Evolutionary conservation across 92 coral and sea anemone genomes (phyloP), one percentile per base, ranked within the genome.

Genomic region (Chrysogorgia sp.): DNA sequence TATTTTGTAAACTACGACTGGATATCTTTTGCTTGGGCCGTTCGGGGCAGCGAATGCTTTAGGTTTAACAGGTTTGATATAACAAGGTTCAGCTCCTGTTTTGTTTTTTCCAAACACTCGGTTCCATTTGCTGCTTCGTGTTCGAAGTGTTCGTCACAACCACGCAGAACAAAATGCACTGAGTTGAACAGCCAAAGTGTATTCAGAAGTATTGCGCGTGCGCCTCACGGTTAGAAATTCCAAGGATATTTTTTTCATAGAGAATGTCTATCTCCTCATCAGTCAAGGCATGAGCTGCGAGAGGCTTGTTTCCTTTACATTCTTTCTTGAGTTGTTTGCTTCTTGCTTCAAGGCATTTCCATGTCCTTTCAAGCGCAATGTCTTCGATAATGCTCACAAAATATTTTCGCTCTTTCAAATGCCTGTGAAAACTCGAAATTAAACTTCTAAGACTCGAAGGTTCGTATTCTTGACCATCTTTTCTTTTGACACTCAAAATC

Each of bases 1-100:
- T 10, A 55, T 58, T 75, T 75, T 84, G 81, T 84, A 84, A 60
- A 75, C 86, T 60, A 48, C 86, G 33, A 84, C 83, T 40, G 88
- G 86, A 63, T 84, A 77, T 80, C 84, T 31, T 31, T 31, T 19
- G 76, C 7, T 21, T 55, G 25, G 40, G 43, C 76, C 56, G 48
- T 50, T 71, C 26, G 84, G 80, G 34, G 75, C 61, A 35, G 89
- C 66, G 59, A 86, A 80, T 80, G 77, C 77, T 70, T 79, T 86
- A 33, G 89, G 85, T 58, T 63, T 60, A 29, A 81, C 89, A 63
- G 63, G 77, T 41, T 83, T 41, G 31, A 67, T 60, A 22, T 81
- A 75, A 3, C 76, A 45, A 31, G 89, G 65, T 49, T 85, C 81
- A 24, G 63, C 41, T 1, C 89, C 85, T 8, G 85, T 63, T 47